These are phyloP conservation scores for Antedon mediterranea DNA, from an alignment of 53 echinoderm and acorn worm species.

Conservation along the genomic window DNA sequence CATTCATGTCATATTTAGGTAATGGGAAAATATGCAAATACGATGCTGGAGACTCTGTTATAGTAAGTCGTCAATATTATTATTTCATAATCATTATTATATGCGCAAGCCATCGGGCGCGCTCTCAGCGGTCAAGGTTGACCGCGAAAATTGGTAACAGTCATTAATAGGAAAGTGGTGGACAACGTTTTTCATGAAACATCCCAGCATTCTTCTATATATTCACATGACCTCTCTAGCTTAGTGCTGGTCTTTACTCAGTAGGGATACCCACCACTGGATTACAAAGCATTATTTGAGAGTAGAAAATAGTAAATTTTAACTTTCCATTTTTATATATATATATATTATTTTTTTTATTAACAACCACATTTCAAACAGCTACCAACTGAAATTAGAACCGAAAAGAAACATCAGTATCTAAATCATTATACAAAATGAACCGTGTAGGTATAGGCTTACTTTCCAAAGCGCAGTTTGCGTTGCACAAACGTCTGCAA, in stretches of 20 bases:
- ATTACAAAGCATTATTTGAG: too few species aligned
- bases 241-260: neutral
- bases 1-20: neutral
- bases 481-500: too few species aligned
- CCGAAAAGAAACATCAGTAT: too few species aligned
- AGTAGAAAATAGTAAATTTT: too few species aligned
- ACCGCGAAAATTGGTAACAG: neutral
- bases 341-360: too few species aligned
- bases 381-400: too few species aligned
- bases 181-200: neutral
- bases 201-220: neutral
- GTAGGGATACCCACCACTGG: neutral
- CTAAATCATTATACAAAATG: too few species aligned
- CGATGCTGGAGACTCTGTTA: neutral
- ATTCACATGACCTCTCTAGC: neutral
- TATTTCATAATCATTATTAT: neutral
- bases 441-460: too few species aligned
- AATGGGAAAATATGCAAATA: neutral
- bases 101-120: neutral
- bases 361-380: too few species aligned
- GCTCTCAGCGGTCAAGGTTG: neutral
- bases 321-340: too few species aligned
- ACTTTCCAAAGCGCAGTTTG: too few species aligned
- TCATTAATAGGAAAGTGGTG: neutral
- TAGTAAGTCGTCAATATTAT: neutral